A percentile compares a stretch with the other conserved stretches of the same genome.
These are phyloP conservation scores for Ondatra zibethicus DNA, from an alignment of 2,113 vertebrate species.

Conservation along the genomic window DNA sequence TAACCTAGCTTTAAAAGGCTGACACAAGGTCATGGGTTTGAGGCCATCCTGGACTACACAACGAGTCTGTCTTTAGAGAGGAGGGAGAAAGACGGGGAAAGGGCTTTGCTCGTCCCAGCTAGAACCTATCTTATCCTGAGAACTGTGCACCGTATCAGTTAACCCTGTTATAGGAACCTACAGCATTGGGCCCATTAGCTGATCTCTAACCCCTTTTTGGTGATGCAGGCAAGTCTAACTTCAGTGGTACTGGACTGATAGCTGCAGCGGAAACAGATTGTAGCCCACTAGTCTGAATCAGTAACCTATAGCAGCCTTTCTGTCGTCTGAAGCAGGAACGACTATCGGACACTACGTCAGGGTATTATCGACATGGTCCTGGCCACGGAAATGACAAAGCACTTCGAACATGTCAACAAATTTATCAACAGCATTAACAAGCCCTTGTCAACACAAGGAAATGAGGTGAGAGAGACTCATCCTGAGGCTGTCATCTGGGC, in stretches of 20 bases:
- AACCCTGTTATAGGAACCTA: fast-evolving
- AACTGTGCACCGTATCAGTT: fast-evolving
- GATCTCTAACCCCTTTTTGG: not conserved
- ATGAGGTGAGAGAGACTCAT: conserved; percentile 88
- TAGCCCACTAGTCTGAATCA: not conserved
- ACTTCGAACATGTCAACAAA: conserved; percentile 99
- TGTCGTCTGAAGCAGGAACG: conserved; percentile 88
- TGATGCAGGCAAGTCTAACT: not conserved
- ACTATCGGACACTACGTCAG: conserved; percentile 96
- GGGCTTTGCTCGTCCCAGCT: not conserved
- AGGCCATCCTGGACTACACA: not conserved
- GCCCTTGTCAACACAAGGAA: conserved; percentile 93
- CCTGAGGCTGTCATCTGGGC: fast-evolving
- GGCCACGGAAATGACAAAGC: conserved; percentile 99
- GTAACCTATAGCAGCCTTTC: not conserved
- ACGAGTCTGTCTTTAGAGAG: not conserved
- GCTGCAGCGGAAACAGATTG: not conserved
- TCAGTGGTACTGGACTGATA: not conserved
- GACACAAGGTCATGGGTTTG: not conserved
- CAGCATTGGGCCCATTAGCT: not conserved
- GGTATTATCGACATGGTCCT: conserved; percentile 98
- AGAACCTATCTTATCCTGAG: not conserved
- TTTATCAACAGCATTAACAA: conserved; percentile 99
- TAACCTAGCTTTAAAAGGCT: not conserved
- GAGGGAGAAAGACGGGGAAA: not conserved